phyloP scores from a whole-genome alignment of 2,797 vertebrate genomes.

The Botia almorhae region DNA sequence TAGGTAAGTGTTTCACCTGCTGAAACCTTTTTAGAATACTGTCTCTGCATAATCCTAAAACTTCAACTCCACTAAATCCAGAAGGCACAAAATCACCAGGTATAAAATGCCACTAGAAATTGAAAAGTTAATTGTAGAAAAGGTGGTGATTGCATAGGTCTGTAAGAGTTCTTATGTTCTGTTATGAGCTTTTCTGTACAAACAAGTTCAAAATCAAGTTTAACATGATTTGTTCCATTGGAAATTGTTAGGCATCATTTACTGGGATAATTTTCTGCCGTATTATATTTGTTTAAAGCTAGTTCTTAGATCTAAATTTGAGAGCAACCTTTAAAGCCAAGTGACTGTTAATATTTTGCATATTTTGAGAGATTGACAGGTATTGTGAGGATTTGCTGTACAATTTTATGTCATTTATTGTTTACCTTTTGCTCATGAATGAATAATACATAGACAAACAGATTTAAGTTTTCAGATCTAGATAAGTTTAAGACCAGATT shows the following conservation, averaged over 20 bases:
- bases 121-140: not conserved
- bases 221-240: not conserved
- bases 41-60: not conserved
- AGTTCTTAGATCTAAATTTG: not conserved
- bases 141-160: not conserved
- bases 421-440: not conserved
- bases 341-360: not conserved
- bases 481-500: too few relatives aligned
- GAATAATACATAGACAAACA: not conserved
- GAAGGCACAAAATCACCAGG: not conserved
- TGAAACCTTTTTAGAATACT: not conserved
- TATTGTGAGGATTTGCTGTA: not conserved
- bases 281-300: not conserved
- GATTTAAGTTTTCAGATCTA: not conserved
- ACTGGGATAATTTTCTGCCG: not conserved
- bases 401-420: not conserved
- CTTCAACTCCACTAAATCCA: not conserved
- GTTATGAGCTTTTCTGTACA: not conserved
- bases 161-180: not conserved
- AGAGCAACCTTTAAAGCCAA: not conserved
- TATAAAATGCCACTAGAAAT: not conserved
- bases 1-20: constrained; percentile 71
- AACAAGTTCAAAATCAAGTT: not conserved
- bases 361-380: too few relatives aligned
- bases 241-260: not conserved